Evolutionary conservation across 2,113 vertebrate genomes (phyloP), one percentile per base, ranked within the genome.

Genomic region (Pavo muticus): DNA sequence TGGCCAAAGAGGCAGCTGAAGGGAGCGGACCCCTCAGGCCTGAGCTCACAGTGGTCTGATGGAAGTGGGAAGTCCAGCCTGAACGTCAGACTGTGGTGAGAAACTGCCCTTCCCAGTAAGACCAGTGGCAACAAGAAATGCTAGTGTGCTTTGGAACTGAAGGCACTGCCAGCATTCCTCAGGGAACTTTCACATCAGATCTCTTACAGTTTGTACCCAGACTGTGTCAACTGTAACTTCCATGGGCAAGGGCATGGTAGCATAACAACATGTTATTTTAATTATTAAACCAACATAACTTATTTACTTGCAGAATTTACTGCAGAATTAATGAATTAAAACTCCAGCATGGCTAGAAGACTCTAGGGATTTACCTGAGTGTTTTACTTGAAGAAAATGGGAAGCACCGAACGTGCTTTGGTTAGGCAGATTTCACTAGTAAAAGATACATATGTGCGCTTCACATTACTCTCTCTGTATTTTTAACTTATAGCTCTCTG

Each of bases 161-260:
- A 50, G 56, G 54, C 35, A 74, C 86, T 63, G 67, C 16, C 29
- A 45, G 19, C 54, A 83, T 86, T 81, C 19, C 15, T 64, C 65
- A 10, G 21, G 23, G 32, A 77, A 52, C 13, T 67, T 73, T 77
- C 1, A 4, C 10, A 7, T 60, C 0, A 0, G 3, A 18, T 4
- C 50, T 90, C 12, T 60, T 21, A 47, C 12, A 17, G 7, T 54
- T 70, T 73, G 35, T 27, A 82, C 29, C 17, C 67, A 39, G 82
- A 29, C 29, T 11, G 3, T 35, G 39, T 40, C 61, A 76, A 77
- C 7, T 70, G 17, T 20, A 78, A 65, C 11, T 88, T 65, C 13
- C 9, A 13, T 0, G 0, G 23, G 10, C 50, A 86, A 80, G 47
- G 85, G 37, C 23, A 42, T 50, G 50, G 56, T 64, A 64, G 64